Conservation (phyloP, 2,113 vertebrate genomes). For the Ctenodactylus gundi region DNA sequence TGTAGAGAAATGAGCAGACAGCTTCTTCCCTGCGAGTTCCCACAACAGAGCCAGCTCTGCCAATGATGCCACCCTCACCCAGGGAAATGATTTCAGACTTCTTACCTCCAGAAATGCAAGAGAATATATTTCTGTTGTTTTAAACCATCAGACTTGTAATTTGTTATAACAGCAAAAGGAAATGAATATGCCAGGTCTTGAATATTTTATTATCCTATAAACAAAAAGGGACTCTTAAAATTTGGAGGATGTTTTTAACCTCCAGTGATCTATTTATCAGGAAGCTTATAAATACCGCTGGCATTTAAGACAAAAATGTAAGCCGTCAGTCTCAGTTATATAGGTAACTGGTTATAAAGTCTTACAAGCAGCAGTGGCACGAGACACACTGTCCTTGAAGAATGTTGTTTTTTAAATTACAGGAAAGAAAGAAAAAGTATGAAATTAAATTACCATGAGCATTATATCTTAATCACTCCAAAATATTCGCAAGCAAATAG, state of each 20-base stretch:
- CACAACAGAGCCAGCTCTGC: neutral
- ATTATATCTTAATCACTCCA: neutral
- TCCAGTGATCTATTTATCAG: neutral
- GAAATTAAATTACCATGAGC: neutral
- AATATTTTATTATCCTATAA: slow-evolving; percentile 26
- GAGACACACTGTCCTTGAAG: neutral
- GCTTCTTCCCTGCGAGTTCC: neutral
- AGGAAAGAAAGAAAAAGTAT: neutral
- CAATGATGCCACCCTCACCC: neutral
- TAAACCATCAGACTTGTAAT: neutral
- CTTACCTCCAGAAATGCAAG: neutral
- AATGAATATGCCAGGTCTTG: neutral
- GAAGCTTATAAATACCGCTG: neutral
- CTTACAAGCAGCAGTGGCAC: neutral
- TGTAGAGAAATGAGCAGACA: neutral
- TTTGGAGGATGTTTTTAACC: neutral
- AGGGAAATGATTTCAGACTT: neutral
- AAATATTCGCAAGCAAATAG: neutral
- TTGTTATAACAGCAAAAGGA: neutral
- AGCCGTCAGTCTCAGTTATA: neutral
- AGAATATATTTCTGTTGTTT: neutral
- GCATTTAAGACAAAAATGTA: neutral
- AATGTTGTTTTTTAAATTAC: neutral
- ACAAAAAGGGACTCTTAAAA: slow-evolving; percentile 17
- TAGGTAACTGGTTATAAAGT: neutral